phyloP scores from a whole-genome alignment of 1,140 invertebrate genomes.

The Linepithema humile region DNA sequence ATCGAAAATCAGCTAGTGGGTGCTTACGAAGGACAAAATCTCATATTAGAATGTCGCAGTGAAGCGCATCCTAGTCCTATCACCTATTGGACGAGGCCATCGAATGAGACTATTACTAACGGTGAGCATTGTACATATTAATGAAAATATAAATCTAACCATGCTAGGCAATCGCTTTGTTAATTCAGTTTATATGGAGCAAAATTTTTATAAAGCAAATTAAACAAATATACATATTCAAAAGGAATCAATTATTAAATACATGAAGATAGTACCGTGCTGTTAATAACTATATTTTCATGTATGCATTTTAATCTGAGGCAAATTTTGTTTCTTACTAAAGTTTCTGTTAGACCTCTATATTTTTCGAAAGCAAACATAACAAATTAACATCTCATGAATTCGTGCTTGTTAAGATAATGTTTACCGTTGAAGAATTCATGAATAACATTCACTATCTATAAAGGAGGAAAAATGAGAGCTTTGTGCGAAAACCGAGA shows the following conservation, averaged over 20 bases:
- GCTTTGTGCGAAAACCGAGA: conserved; percentile 10
- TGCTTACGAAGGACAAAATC: conserved; percentile 84
- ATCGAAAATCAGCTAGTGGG: conserved; percentile 86
- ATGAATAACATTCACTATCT: not conserved
- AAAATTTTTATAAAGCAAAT: no score
- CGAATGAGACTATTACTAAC: conserved; percentile 81
- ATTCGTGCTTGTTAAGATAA: conserved; percentile 1
- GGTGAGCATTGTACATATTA: no score
- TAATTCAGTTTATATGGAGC: not conserved
- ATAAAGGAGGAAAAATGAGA: conserved; percentile 8
- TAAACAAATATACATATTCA: not conserved
- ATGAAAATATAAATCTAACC: no score
- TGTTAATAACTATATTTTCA: not conserved
- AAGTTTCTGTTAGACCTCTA: not conserved
- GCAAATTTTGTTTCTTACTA: not conserved
- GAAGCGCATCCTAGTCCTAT: conserved; percentile 86
- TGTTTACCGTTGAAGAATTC: not conserved
- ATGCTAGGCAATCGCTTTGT: not conserved
- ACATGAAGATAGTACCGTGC: not conserved
- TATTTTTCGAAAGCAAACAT: not conserved
- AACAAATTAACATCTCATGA: not conserved
- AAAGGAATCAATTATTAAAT: not conserved
- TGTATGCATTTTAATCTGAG: not conserved
- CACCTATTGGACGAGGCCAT: conserved; percentile 85
- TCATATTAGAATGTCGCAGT: conserved; percentile 86